Base-by-base conservation (phyloP, 1,140 invertebrate species). In the Triops cancriformis region DNA sequence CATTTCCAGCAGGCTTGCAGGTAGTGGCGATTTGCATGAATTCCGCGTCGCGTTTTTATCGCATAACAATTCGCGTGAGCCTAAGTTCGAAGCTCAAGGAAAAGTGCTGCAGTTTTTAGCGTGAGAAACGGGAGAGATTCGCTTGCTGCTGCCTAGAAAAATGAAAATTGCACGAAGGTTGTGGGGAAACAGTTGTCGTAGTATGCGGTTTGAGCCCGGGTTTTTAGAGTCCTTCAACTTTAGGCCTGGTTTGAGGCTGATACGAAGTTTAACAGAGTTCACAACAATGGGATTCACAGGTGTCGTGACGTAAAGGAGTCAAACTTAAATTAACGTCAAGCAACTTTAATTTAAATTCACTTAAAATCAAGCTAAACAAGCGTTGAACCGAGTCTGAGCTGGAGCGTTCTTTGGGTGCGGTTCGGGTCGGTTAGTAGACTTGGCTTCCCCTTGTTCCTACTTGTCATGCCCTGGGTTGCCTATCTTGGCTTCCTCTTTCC, bases 311-410 rank as follows among this genome's bases (percentile, higher is more conserved):
- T 23, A 64, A 23, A 6, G 10, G 14, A 23, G 31, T 14, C 14
- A 9, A 64, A 64, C 18, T 64, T 64, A n/a, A 64, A 18, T 64
- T n/a, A 64, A 18, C 14, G 51, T 64, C 10, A 64, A 6, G 23
- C 14, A 64, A 64, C 51, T 64, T 64, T n/a, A 64, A 18, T 64
- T 64, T 64, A 6, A 64, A 64, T 64, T 64, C 51, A 64, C 51
- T 64, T 64, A 64, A 37, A 64, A 64, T 64, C 51, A 64, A 1
- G 51, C 14, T 64, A 64, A 64, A 64, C 51, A 64, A 18, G 51
- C 51, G 51, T 64, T 64, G 51, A 64, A 64, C 51, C 51, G 51
- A 64, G 51, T 64, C 51, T n/a, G 51, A 64, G 51, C 51, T 64
- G 51, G 51, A 64, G 51, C 51, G 51, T 23, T n/a, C 51, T 64